Evolutionary conservation across 1,140 invertebrate genomes (phyloP), one percentile per base, ranked within the genome.

Genomic region (Drosophila tristis): DNA sequence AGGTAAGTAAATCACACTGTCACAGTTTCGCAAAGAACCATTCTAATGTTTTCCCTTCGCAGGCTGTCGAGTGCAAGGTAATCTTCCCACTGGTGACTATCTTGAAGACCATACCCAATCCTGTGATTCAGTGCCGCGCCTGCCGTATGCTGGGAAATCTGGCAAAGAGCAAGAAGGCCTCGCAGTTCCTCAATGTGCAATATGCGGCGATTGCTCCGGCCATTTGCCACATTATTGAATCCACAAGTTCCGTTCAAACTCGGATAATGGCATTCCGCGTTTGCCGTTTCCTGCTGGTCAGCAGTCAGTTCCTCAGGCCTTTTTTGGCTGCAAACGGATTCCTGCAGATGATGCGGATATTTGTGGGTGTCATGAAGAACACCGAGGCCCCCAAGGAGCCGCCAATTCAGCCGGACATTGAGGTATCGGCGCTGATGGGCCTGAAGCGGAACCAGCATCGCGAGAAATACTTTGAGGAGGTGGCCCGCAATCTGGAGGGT

Each of bases 391-490:
- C 79, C 26, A 84, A 82, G 47, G 60, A 66, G 16, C 39, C 80
- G 11, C 35, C 35, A 39, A 11, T 8, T 0, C 23, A 60, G 0
- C 78, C 59, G 15, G 78, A 90, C 43, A 66, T 79, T 5, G 80
- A 90, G 20, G 67, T 84, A 11, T 74, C 74, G 7, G 58, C 74
- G 4, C 25, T 86, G 5, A 68, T 86, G 16, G 91, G 91, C 4
- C 64, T 91, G 0, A 92, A 92, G 20, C 64, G 80, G 0, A 90
- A 90, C 54, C 91, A 92, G 48, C 91, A 91, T 61, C 82, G 91
- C 2, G 91, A 92, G 61, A 91, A 92, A 23, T 92, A 92, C 42
- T 92, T 92, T n/a, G 84, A 92, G 59, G 91, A 92, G 31, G 91
- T 92, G 13, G 91, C 91, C 4, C 80, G 91, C 0, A 92, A 91